Evolutionary conservation across 2,113 vertebrate genomes (phyloP).

Genomic region (Stictonetta naevosa): DNA sequence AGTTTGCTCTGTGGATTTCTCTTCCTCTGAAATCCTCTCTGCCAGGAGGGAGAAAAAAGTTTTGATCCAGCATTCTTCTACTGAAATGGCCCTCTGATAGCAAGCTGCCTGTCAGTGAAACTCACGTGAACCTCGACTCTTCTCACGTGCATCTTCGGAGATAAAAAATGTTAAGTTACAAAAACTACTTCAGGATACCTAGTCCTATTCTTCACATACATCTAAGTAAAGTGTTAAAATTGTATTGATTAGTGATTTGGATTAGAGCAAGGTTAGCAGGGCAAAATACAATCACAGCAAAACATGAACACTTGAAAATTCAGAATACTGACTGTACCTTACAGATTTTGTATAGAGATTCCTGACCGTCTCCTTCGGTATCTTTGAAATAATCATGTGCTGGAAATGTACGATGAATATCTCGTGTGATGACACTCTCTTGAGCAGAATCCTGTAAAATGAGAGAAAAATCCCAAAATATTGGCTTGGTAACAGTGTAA

Average conservation of each 20-base stretch:
- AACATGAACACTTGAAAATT: background rate
- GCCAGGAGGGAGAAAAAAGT: background rate
- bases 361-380: constrained; percentile 94
- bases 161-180: background rate
- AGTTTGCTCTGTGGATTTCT: background rate
- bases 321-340: constrained; percentile 82
- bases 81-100: background rate
- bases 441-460: constrained; percentile 90
- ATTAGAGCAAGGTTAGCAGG: background rate
- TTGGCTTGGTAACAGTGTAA: background rate
- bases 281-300: background rate
- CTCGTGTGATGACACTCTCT: constrained; percentile 93
- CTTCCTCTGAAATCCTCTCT: background rate
- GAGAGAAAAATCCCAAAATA: background rate
- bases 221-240: background rate
- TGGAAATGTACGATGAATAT: constrained; percentile 97
- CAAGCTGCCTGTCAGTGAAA: background rate
- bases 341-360: constrained; percentile 98
- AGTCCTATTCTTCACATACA: background rate
- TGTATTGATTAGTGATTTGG: background rate
- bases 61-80: background rate
- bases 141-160: background rate
- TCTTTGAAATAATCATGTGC: constrained; percentile 99
- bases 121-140: background rate
- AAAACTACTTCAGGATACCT: background rate